These are phyloP conservation scores for Sander lucioperca DNA, from an alignment of 2,113 vertebrate species.

Conservation along the genomic window DNA sequence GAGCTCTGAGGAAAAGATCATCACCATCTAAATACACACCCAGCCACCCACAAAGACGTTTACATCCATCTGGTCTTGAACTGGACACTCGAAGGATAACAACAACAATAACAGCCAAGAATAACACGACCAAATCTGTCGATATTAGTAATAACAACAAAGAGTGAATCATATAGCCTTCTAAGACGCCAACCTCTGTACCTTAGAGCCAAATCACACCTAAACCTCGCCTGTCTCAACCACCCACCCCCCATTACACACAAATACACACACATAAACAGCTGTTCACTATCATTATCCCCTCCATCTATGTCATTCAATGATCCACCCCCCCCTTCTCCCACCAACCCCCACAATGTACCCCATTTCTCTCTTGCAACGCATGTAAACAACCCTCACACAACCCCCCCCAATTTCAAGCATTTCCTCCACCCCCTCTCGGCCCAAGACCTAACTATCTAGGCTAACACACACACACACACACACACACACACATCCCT, in stretches of 20 bases:
- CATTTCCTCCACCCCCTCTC: conserved; percentile 52
- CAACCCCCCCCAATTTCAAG: conserved; percentile 65
- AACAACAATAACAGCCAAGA: conserved; percentile 36
- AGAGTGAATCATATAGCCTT: not conserved
- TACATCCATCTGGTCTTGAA: conserved; percentile 60
- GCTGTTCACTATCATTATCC: conserved; percentile 80
- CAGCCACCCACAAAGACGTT: conserved; percentile 66
- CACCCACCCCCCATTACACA: conserved; percentile 42
- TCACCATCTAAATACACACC: conserved; percentile 73
- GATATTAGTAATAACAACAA: conserved; percentile 17
- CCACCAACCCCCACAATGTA: conserved; percentile 63
- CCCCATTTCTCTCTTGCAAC: conserved; percentile 68
- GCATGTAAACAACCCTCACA: conserved; percentile 73
- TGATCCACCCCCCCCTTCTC: no score
- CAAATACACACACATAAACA: conserved; percentile 67
- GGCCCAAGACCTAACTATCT: conserved; percentile 63
- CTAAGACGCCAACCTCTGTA: not conserved
- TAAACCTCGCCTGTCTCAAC: conserved; percentile 38
- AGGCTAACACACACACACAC: conserved; percentile 63
- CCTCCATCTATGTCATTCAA: conserved; percentile 76
- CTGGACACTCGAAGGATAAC: conserved; percentile 42
- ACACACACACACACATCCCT: conserved; percentile 11
- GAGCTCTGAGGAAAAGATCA: conserved; percentile 74
- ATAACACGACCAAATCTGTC: conserved; percentile 29
- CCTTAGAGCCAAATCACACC: conserved; percentile 55